These are phyloP conservation scores for Pluvialis apricaria DNA, from an alignment of 2,113 vertebrate genomes.

Conservation along the genomic window DNA sequence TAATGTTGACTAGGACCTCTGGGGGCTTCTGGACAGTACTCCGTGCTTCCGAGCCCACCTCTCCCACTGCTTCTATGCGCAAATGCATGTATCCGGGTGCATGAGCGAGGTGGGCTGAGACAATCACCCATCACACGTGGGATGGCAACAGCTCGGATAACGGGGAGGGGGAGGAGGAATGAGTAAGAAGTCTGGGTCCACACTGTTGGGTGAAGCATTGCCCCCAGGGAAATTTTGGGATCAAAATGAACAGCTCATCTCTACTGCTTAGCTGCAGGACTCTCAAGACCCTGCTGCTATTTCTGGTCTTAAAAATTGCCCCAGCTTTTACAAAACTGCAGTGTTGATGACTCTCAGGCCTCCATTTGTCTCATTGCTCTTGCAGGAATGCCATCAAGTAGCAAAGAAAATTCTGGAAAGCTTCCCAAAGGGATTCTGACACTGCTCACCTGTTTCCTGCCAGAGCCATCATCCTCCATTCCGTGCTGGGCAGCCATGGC, in stretches of 20 bases:
- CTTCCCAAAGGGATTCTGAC: background rate
- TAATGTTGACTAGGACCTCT: too few relatives aligned
- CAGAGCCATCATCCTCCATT: conserved; percentile 91
- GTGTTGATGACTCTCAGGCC: background rate
- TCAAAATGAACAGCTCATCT: background rate
- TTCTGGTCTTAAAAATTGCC: background rate
- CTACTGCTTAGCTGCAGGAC: background rate
- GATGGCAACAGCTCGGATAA: background rate
- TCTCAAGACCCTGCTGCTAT: background rate
- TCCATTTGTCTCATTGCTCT: background rate
- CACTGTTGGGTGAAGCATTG: background rate
- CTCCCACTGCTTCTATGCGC: background rate
- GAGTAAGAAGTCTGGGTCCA: background rate
- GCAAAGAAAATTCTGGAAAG: background rate
- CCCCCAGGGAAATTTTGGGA: background rate
- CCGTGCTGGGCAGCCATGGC: conserved; percentile 96
- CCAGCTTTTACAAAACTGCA: background rate
- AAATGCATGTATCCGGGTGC: background rate
- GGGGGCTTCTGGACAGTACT: background rate
- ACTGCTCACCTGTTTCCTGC: conserved; percentile 82
- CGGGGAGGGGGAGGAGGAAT: background rate
- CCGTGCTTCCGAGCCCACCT: background rate
- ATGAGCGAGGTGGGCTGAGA: background rate
- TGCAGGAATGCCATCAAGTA: background rate
- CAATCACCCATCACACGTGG: background rate